Percentiles rank a stretch among this genome's conserved stretches.
Evolutionary conservation across 2,888 invertebrate species (phyloP).

Genomic region (Lasioglossum villosulum): DNA sequence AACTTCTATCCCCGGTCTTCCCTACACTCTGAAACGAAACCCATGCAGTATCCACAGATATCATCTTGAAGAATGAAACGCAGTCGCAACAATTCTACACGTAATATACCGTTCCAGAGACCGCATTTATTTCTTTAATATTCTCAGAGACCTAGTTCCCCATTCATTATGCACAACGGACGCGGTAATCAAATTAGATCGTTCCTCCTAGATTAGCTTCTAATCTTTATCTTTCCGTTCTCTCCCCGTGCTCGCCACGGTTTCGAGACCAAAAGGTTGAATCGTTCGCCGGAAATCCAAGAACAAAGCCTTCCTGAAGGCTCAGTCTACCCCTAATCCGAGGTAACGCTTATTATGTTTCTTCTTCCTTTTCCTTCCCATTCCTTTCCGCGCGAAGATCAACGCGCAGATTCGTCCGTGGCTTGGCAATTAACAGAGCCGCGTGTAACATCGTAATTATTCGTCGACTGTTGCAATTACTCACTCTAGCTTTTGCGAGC

Average conservation of each 20-base stretch:
- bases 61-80: not conserved
- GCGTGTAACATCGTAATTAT: constrained; percentile 61
- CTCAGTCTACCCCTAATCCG: not conserved
- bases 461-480: constrained; percentile 63
- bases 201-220: constrained; percentile 1
- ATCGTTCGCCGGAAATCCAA: constrained; percentile 15
- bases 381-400: constrained; percentile 10
- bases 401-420: constrained; percentile 16
- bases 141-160: not conserved
- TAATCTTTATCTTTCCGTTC: constrained; percentile 14
- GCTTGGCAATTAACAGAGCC: constrained; percentile 58
- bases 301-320: not conserved
- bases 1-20: too few relatives aligned
- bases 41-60: too few relatives aligned
- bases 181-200: constrained; percentile 18
- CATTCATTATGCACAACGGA: constrained; percentile 4
- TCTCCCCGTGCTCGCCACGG: constrained; percentile 10
- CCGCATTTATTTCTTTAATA: not conserved
- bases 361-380: constrained; percentile 12
- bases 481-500: constrained; percentile 65
- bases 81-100: not conserved
- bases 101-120: not conserved
- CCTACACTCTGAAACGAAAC: too few relatives aligned
- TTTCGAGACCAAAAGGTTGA: constrained; percentile 14
- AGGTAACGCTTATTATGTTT: not conserved